Percentiles rank a stretch among this genome's conserved stretches.
Evolutionary conservation across 1,140 invertebrate species (phyloP).

Genomic region (Platyscapa corneri): DNA sequence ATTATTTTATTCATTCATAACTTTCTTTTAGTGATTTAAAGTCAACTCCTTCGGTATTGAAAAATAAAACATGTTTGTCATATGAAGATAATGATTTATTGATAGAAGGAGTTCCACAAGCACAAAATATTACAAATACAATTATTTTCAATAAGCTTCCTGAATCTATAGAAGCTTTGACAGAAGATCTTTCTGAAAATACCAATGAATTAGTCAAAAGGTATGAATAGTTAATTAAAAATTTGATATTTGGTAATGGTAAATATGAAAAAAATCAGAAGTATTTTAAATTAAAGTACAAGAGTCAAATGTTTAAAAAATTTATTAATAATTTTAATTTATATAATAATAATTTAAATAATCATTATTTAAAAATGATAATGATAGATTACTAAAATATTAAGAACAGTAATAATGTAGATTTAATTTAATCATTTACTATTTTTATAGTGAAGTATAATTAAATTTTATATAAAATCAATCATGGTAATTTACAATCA

Average conservation of each 20-base stretch:
- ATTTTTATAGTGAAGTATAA: too few species aligned
- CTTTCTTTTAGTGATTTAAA: conserved; percentile 71
- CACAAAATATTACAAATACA: conserved; percentile 84
- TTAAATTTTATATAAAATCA: too few species aligned
- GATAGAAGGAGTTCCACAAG: conserved; percentile 82
- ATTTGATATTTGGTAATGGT: not conserved
- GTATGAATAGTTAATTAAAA: too few species aligned
- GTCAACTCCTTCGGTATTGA: conserved; percentile 78
- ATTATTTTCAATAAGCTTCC: conserved; percentile 80
- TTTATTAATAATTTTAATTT: too few species aligned
- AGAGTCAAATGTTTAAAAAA: too few species aligned
- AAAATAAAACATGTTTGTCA: conserved; percentile 77
- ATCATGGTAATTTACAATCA: too few species aligned
- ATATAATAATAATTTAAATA: too few species aligned
- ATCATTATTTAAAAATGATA: too few species aligned
- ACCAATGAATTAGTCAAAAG: conserved; percentile 67
- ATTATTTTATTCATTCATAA: conserved; percentile 25
- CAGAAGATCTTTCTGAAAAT: conserved; percentile 69
- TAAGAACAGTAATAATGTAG: too few species aligned
- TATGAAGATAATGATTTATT: conserved; percentile 79
- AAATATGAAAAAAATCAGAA: not conserved
- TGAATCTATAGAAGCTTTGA: conserved; percentile 71
- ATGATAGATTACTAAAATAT: too few species aligned
- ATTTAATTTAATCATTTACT: too few species aligned
- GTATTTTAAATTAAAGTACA: not conserved